Evolutionary conservation across 1,140 invertebrate genomes (phyloP).

Genomic region (Tribolium castaneum): DNA sequence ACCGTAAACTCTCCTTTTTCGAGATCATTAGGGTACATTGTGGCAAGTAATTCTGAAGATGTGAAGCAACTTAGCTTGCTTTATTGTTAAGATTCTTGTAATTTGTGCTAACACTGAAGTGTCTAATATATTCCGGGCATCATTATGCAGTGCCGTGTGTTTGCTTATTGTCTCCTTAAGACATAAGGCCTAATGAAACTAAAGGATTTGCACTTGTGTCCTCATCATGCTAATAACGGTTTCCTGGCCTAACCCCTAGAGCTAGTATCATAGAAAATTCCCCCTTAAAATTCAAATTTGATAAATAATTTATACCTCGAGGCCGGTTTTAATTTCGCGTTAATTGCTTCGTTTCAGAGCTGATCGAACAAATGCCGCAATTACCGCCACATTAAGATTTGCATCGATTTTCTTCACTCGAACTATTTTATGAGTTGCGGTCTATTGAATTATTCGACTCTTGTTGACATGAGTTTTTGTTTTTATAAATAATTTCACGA

Average conservation of each 20-base stretch:
- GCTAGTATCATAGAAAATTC: not conserved
- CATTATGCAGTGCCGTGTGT: not conserved
- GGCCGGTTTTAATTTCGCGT: constrained; percentile 22
- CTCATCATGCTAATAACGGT: not conserved
- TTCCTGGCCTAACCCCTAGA: not conserved
- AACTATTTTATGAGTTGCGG: constrained; percentile 22
- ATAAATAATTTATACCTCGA: constrained; percentile 15
- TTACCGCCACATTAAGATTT: constrained; percentile 7
- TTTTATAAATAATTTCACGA: constrained; percentile 28
- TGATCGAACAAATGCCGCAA: constrained; percentile 27
- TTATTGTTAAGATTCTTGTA: not conserved
- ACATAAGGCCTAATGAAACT: constrained; percentile 6
- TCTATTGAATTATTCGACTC: not conserved
- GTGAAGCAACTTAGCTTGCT: not conserved
- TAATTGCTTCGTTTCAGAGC: constrained; percentile 27
- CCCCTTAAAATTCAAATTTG: constrained; percentile 3
- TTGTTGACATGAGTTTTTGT: not conserved
- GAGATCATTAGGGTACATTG: not conserved
- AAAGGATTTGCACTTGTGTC: constrained; percentile 11
- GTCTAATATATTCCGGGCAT: not conserved
- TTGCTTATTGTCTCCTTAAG: not conserved
- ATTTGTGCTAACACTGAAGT: not conserved
- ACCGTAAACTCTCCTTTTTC: not conserved
- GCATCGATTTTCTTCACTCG: constrained; percentile 9
- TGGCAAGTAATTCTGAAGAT: not conserved